Evolutionary conservation across 2,888 invertebrate species (phyloP), one percentile per base, ranked within the genome.

Genomic region (Malachius bipustulatus): DNA sequence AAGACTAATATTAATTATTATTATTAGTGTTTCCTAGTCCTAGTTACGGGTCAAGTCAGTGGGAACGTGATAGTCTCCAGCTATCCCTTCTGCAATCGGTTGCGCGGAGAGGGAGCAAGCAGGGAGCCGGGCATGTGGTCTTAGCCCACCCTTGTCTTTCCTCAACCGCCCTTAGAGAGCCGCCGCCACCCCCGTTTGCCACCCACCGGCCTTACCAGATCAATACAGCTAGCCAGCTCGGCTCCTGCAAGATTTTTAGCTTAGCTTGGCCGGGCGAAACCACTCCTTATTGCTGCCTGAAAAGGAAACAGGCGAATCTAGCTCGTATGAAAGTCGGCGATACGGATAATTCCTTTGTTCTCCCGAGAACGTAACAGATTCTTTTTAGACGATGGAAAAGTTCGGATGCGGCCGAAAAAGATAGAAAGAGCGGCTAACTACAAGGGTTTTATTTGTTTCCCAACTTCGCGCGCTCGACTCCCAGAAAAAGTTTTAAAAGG

Each of bases 231-330:
- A 34, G 35, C 38, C 34, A 56, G 59, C 57, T 54, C 48, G 54
- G 58, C 58, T 59, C 59, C 61, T 63, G 63, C 63, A 63, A 63
- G 62, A 62, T 60, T 61, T 62, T 60, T 58, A 60, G 62, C 62
- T 62, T 62, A 60, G 60, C 60, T 61, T 55, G 60, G 56, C 62
- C 60, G 59, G 61, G 60, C 56, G 55, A 52, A 58, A 60, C 60
- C 61, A 59, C 59, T 62, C 63, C 63, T 62, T 62, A 57, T 53
- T 55, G 56, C 50, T 48, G 49, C 51, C 43, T 49, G 51, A 53
- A 54, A 56, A 57, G 56, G 55, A 55, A 44, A 41, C 44, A 33
- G 33, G 49, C 54, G 46, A 58, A 42, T 52, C 40, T 56, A 50
- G 51, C 35, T 57, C 47, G 41, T 57, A 56, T 49, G 26, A 38